phyloP scores from a whole-genome alignment of 2,888 invertebrate genomes.

The Megalurothrips usitatus region DNA sequence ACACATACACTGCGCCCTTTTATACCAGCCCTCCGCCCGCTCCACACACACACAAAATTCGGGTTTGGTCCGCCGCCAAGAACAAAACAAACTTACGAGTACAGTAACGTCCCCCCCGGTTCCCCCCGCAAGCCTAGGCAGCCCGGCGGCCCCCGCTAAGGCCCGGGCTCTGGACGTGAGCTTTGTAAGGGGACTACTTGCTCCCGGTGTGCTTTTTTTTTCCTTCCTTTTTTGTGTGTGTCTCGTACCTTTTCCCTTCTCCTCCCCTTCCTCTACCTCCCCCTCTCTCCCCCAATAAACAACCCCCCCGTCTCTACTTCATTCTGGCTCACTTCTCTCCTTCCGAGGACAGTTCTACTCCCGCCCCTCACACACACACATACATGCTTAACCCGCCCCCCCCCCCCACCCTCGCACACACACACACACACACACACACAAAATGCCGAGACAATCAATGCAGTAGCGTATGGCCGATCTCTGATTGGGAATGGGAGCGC shows the following conservation, averaged over 20 bases:
- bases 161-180: neutral
- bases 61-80: neutral
- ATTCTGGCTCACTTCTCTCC: no score
- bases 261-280: no score
- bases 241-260: neutral
- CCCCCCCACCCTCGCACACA: no score
- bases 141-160: neutral
- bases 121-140: neutral
- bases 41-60: neutral
- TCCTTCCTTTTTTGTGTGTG: neutral
- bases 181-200: neutral
- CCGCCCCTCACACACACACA: neutral
- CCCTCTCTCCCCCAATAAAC: no score
- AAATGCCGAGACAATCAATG: neutral
- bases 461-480: neutral
- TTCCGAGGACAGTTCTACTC: no score
- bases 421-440: neutral
- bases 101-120: neutral
- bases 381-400: no score
- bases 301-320: no score
- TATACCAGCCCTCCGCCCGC: no score
- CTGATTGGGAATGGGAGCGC: neutral
- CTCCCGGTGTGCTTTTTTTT: neutral
- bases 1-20: no score
- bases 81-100: slow-evolving; percentile 8